Base-by-base conservation (phyloP, 2,888 invertebrate species). In the Molanna angustata region DNA sequence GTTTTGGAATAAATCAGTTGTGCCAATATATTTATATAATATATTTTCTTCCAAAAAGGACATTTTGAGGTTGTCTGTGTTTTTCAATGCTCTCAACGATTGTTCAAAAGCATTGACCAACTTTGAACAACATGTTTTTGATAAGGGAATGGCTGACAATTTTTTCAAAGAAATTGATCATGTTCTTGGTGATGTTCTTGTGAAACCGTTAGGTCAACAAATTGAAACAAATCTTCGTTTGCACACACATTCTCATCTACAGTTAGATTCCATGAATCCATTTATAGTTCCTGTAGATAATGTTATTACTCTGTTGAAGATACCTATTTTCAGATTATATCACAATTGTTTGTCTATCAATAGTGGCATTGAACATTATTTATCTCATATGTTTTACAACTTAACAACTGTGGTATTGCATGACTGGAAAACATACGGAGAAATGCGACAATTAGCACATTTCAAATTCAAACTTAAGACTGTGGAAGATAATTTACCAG, bases 381-480 rank as follows among this genome's bases (percentile, higher is more conserved):
- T 99, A 60, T 94, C 95, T 64, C 86, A 84, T 60, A 94, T 91
- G 67, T 98, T 97, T 73, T 99, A 99, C 72, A 97, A 98, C 75
- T 78, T 98, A 63, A 97, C 97, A 1, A 94, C 97, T 1, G 94
- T 99, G 21, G 95, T 97, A 4, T 75, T 97, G 40, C 95, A 98
- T 62, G 96, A 99, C 71, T 98, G 97, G 94, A 90, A 89, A 69
- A 95, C 94, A 0, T 99, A 99, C 67, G 89, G 93, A 14, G 93
- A 94, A 73, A 99, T 99, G 98, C 82, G 95, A 55, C 88, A 90
- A 66, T 80, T 98, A 69, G 98, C 96, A 0, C 80, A 80, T 64
- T 84, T 90, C 62, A 92, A 94, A 67, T 86, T 92, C 63, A 81
- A 84, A 54, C 72, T 97, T 22, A 77, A 80, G 14, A 88, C 93